phyloP scores from a whole-genome alignment of 1,140 invertebrate species.

The Calosoma granatense region DNA sequence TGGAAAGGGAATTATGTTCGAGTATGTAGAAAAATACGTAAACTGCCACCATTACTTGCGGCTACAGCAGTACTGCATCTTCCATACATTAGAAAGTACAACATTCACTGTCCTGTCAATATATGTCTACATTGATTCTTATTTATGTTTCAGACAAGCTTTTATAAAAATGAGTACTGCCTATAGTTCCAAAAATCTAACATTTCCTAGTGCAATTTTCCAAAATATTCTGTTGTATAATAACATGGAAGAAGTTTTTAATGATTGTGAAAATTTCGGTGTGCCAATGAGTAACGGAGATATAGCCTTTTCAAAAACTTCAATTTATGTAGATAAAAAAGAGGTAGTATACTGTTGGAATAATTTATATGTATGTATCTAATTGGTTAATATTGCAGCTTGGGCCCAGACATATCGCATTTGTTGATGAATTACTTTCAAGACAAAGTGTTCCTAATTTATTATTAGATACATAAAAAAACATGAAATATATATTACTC shows the following conservation, averaged over 20 bases:
- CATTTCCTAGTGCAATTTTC: slow-evolving; percentile 33
- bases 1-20: slow-evolving; percentile 41
- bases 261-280: slow-evolving; percentile 29
- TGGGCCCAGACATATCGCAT: not conserved
- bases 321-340: slow-evolving; percentile 21
- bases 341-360: not conserved
- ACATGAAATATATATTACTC: too few species aligned
- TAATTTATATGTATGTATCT: not conserved
- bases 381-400: slow-evolving; percentile 1
- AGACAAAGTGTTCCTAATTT: slow-evolving; percentile 2
- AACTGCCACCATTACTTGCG: slow-evolving; percentile 38
- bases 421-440: not conserved
- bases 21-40: slow-evolving; percentile 34
- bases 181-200: slow-evolving; percentile 42
- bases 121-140: too few species aligned
- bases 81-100: slow-evolving; percentile 38
- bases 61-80: slow-evolving; percentile 38
- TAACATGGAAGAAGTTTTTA: slow-evolving; percentile 19
- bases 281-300: slow-evolving; percentile 20
- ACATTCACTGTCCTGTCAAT: too few species aligned
- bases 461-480: too few species aligned
- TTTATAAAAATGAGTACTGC: slow-evolving; percentile 41
- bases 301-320: slow-evolving; percentile 28
- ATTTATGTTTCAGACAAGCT: slow-evolving; percentile 37
- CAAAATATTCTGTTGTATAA: slow-evolving; percentile 30